Conservation (phyloP, 2,113 vertebrate genomes). For the Malurus elegans region DNA sequence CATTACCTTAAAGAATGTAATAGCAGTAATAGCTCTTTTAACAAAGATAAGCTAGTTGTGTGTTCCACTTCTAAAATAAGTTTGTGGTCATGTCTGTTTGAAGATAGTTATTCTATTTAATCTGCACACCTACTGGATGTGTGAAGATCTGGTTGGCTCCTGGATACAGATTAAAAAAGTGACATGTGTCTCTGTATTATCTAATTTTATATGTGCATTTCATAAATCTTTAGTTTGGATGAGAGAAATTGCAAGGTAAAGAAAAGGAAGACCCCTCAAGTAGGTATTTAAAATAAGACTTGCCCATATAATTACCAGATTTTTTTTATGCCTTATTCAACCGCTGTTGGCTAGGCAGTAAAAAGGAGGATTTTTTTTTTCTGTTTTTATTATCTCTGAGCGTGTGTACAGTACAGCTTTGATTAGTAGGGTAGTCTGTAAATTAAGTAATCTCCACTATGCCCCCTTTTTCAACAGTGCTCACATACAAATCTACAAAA, state of each 20-base stretch:
- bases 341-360: background rate
- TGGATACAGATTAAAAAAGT: background rate
- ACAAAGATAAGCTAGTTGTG: background rate
- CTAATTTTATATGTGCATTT: background rate
- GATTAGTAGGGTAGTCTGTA: constrained; percentile 16
- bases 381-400: background rate
- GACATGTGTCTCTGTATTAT: background rate
- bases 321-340: constrained; percentile 59
- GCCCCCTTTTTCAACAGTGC: background rate
- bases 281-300: background rate
- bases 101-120: background rate
- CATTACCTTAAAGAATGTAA: background rate
- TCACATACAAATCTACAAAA: background rate
- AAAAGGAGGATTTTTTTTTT: background rate
- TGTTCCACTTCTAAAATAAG: background rate
- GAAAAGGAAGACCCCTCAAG: background rate
- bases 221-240: background rate
- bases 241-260: background rate
- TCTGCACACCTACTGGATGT: background rate
- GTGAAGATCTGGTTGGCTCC: background rate
- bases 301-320: background rate
- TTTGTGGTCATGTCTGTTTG: background rate
- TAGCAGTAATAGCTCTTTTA: background rate
- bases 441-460: constrained; percentile 7
- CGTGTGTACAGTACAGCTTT: background rate